phyloP scores from a whole-genome alignment of 2,113 vertebrate genomes.

The Ranitomeya variabilis region DNA sequence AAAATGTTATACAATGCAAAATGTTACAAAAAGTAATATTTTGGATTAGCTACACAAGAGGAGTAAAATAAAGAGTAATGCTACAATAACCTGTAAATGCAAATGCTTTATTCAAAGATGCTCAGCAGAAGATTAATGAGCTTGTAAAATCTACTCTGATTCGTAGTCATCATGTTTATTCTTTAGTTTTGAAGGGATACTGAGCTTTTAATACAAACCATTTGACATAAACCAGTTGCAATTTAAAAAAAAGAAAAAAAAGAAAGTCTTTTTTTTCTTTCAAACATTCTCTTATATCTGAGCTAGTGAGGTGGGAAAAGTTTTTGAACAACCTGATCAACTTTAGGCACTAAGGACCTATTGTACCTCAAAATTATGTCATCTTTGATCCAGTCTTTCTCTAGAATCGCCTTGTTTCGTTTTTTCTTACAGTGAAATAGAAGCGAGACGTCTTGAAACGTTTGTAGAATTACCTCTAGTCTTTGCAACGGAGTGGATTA shows the following conservation, averaged over 20 bases:
- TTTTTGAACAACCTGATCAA: neutral
- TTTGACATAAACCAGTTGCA: neutral
- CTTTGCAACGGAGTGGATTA: neutral
- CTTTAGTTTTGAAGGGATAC: neutral
- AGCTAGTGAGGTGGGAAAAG: slow-evolving; percentile 7
- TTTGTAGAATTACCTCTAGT: too few species aligned
- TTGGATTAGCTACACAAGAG: too few species aligned
- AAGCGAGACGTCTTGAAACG: neutral
- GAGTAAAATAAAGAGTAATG: too few species aligned
- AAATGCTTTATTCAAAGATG: too few species aligned
- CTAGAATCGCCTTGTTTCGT: too few species aligned
- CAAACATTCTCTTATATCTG: neutral
- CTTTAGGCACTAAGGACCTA: neutral
- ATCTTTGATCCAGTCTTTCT: neutral
- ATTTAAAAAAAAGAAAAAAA: neutral
- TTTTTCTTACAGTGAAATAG: neutral
- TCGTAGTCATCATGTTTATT: too few species aligned
- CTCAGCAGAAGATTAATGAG: too few species aligned
- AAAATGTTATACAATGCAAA: too few species aligned
- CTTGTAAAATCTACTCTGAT: too few species aligned
- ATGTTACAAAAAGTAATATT: too few species aligned
- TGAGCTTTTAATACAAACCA: neutral
- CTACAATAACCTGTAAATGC: too few species aligned
- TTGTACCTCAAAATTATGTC: neutral
- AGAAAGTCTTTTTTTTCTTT: neutral